Evolutionary conservation across 64 coral and sea anemone species (phyloP), one percentile per base, ranked within the genome.

Genomic region (Cladopsammia gracilis): DNA sequence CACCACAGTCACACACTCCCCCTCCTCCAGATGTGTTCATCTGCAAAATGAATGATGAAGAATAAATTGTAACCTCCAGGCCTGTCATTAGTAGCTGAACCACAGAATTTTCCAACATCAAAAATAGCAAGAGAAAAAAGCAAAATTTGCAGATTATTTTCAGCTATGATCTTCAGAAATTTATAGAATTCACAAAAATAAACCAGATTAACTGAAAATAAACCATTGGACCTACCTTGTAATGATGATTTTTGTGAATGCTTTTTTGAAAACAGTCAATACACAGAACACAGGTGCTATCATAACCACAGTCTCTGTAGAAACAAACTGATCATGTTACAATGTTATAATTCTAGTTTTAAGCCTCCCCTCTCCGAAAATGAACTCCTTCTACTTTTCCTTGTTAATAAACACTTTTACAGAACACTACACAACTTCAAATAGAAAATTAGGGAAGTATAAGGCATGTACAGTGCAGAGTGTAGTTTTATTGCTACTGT

Each of bases 1-100:
- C 98, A 78, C 98, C 98, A 94, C 98, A 99, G 64, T 99, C 98
- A 89, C 98, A 99, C 56, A 96, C 96, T 19, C 98, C 98, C 53
- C 98, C 93, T 34, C 98, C 98, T 18, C 54, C 78, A 18, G 97
- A 99, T 64, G 97, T 96, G 76, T 93, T 96, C 97, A 99, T 93
- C 97, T 99, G 44, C 12, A 87, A 73, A 56, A 52, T 24, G 25
- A 73, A 25, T 22, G 62, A 4, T 44, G 10, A 43, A 5, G 4
- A 48, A 53, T 78, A 49, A n/a, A 25, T 7, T 15, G 48, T 13
- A 82, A 61, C n/a, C 25, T 56, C 53, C 12, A 10, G 7, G 12
- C 7, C 12, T 56, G 7, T 56, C 12, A 7, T 56, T 56, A 56
- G 53, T 34, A 34, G 34, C 34, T 34, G 34, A 34, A 34, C 34